Evolutionary conservation across 2,888 invertebrate genomes (phyloP), one percentile per base, ranked within the genome.

Genomic region (Agrotis puta): DNA sequence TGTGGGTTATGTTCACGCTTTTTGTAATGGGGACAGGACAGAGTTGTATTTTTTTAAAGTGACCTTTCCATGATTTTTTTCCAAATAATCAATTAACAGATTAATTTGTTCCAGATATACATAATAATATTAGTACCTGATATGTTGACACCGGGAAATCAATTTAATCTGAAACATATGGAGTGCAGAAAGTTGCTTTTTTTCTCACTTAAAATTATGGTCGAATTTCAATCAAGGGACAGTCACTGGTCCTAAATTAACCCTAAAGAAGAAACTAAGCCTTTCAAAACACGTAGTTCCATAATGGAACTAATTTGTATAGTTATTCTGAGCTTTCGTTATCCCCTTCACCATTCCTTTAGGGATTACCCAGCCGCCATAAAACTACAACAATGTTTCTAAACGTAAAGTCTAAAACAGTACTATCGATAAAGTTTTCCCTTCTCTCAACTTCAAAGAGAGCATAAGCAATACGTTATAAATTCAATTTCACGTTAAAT

Each of bases 401-500:
- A 47, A 57, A 73, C 22, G 22, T 72, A 57, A 43, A 14, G 16
- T 61, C 11, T 43, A 61, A 66, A 72, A 62, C 33, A 9, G 51
- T 22, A 27, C 20, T 47, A 20, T 79, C 53, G 51, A 68, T 58
- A 69, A 74, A 56, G 6, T 39, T 61, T 69, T 69, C 47, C 56
- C 27, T 50, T 61, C 27, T 43, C 33, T 56, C 27, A 24, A 24
- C 61, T 59, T 77, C 43, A 67, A 64, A 77, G 63, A 56, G 48
- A 75, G 22, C n/a, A 48, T 50, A 61, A 54, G 58, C 53, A 70
- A 63, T 54, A 56, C 39, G 47, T 50, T 56, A 64, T 54, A 64
- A 64, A 77, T 81, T 72, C 13, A 72, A 67, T 81, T 79, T 74
- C 56, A 70, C 59, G 74, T 72, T 81, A 79, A 82, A 67, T 82